Base-by-base conservation (phyloP, 2,113 vertebrate genomes). In the Candoia aspera region DNA sequence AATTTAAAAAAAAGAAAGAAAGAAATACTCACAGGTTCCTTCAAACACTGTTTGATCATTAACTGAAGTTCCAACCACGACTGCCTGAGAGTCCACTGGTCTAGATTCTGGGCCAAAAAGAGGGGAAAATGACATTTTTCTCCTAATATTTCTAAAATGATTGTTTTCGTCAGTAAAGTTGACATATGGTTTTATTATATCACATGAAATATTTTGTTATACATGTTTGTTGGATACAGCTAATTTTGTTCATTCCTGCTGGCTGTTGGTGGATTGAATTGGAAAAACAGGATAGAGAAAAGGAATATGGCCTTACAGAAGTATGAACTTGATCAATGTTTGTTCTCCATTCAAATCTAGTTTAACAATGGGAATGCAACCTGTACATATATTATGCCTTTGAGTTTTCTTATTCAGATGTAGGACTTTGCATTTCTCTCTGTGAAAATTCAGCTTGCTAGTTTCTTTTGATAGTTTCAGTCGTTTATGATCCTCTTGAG, bases 31-130 rank as follows among this genome's bases (percentile, higher is more conserved):
- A 98, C 97, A 90, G 97, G 95, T 86, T 98, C 97, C 95, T 97
- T 98, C 95, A 95, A 90, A 91, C 97, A 98, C 92, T 98, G 98
- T 86, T 98, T 98, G 92, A 98, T 97, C 98, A 98, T 97, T 13
- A 98, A 73, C 42, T 98, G 97, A 37, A 98, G 97, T 90, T 98
- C 97, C 86, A 98, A 60, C 97, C 97, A 98, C 8, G 98, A 98
- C 89, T 98, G 97, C 12, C 96, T 94, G 57, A 98, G 95, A 2
- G 97, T 98, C 98, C 98, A 98, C 88, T 98, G 98, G 59, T 98
- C 98, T 23, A 98, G 96, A 91, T 97, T 97, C 98, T 98, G 94
- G 54, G 84, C 23, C 42, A 92, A 62, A 59, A 79, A 57, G 21
- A 73, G 11, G 37, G 5, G 17, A 26, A 9, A 6, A 11, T 46